Evolutionary conservation across 2,888 invertebrate species (phyloP), one percentile per base, ranked within the genome.

Genomic region (Tanytarsus gracilentus): DNA sequence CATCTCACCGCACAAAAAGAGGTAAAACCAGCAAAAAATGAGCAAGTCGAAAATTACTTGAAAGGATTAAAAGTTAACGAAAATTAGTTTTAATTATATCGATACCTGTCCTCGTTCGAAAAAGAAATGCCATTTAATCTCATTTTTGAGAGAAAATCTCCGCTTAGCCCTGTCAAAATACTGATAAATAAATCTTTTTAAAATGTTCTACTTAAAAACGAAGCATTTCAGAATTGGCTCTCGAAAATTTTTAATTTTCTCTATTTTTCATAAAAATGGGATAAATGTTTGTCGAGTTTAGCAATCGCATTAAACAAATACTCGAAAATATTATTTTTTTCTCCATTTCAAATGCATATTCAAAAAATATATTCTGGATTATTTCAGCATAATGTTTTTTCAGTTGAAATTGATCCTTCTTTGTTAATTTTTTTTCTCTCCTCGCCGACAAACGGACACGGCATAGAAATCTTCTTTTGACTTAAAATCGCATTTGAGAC

Each of bases 401-500:
- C 14, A 16, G 26, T 50, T 52, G 52, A 52, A 52, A 52, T 52
- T 30, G 52, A 52, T 52, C 53, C 53, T 53, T 14, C 25, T 25
- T 53, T 25, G n/a, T 53, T 33, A 18, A 23, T 29, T 9, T 14
- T 29, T 33, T 21, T n/a, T n/a, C n/a, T n/a, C n/a, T n/a, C n/a
- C n/a, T n/a, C n/a, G 25, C 52, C 52, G 33, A 36, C 36, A 53
- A 44, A 44, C 33, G 16, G 36, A 53, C 49, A 49, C 49, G 11
- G 18, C 16, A 44, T 11, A 26, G 14, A n/a, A 3, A 9, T 21
- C 33, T 52, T 30, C 7, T 40, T 40, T 40, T 40, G 14, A 36
- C 14, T 36, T 25, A 51, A 53, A 53, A 53, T 53, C 53, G 53
- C 36, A 53, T 53, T 53, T 53, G 53, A 53, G 53, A 53, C 53